These are phyloP conservation scores for Sisor rabdophorus DNA, from an alignment of 2,113 vertebrate genomes.

Conservation along the genomic window DNA sequence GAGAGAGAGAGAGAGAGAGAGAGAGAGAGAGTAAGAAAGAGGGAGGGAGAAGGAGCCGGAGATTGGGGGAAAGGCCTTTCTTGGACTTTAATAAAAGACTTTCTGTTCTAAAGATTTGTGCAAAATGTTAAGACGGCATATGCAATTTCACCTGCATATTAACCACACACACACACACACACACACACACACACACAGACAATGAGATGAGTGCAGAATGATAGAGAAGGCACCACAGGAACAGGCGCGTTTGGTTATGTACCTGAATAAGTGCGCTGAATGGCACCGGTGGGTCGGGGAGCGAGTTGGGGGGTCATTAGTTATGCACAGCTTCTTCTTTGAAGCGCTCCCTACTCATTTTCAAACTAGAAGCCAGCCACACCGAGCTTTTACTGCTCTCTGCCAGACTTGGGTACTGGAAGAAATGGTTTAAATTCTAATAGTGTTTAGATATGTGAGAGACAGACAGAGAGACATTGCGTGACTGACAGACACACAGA, in stretches of 20 bases:
- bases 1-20: not conserved
- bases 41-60: not conserved
- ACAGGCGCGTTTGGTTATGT: not conserved
- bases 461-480: too few relatives aligned
- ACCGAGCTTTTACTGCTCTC: not conserved
- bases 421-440: too few relatives aligned
- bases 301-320: slow-evolving; percentile 16
- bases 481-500: too few relatives aligned
- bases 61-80: not conserved
- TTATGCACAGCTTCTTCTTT: slow-evolving; percentile 11
- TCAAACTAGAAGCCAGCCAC: not conserved
- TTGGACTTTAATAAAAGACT: slow-evolving; percentile 22
- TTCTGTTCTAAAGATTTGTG: slow-evolving; percentile 22
- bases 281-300: not conserved
- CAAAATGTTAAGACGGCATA: not conserved
- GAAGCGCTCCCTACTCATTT: not conserved
- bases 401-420: not conserved
- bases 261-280: not conserved
- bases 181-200: not conserved
- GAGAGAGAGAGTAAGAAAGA: not conserved
- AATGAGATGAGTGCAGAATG: slow-evolving; percentile 7
- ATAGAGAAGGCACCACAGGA: slow-evolving; percentile 6
- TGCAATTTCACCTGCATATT: slow-evolving; percentile 12
- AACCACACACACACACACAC: not conserved
- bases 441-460: not conserved